Evolutionary conservation across 2,888 invertebrate genomes (phyloP).

Genomic region (Thymelicus lineola): DNA sequence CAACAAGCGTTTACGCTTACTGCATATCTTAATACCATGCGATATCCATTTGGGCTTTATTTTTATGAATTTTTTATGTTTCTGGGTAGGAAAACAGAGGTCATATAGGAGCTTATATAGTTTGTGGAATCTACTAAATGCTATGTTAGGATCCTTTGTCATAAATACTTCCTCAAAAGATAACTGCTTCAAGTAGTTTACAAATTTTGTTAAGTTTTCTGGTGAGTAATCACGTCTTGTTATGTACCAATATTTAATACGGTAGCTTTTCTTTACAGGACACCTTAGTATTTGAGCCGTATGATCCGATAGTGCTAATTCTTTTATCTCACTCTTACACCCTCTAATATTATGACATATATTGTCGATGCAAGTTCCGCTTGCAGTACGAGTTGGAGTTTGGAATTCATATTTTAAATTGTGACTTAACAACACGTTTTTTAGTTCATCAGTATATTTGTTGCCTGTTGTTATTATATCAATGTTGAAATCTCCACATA

Average conservation of each 20-base stretch:
- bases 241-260: neutral
- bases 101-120: constrained; percentile 12
- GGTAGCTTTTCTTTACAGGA: neutral
- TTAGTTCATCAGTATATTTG: neutral
- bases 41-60: constrained; percentile 31
- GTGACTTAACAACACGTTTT: neutral
- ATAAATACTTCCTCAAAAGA: constrained; percentile 27
- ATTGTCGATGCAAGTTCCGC: constrained; percentile 12
- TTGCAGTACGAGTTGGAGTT: neutral
- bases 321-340: constrained; percentile 5
- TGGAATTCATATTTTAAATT: constrained; percentile 12
- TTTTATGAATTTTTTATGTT: constrained; percentile 3
- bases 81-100: constrained; percentile 28
- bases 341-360: constrained; percentile 14
- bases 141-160: constrained; percentile 10
- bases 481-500: too few species aligned
- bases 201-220: constrained; percentile 9
- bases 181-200: constrained; percentile 7
- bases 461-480: neutral
- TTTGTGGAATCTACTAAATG: constrained; percentile 18
- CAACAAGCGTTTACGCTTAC: constrained; percentile 28
- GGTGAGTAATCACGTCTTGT: neutral
- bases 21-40: constrained; percentile 28
- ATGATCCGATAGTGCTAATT: constrained; percentile 19
- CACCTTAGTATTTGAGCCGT: constrained; percentile 17